Percentiles rank a stretch among this genome's conserved stretches.
Conservation (phyloP, 2,888 invertebrate genomes). For the Atrina japonica region DNA sequence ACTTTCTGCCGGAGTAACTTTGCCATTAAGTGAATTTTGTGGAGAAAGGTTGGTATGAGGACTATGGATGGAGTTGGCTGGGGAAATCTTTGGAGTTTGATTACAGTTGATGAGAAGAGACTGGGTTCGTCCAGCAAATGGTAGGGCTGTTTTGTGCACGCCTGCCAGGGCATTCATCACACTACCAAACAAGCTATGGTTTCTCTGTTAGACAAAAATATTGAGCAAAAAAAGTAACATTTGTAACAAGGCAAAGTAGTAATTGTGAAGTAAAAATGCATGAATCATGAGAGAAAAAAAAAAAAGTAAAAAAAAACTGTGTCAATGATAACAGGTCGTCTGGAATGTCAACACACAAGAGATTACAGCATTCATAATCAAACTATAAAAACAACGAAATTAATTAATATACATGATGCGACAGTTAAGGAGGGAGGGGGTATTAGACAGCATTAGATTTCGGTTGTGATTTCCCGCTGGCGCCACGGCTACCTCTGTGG, state of each 20-base stretch:
- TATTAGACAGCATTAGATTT: conserved; percentile 13
- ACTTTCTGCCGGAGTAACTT: conserved; percentile 68
- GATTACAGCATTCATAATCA: conserved; percentile 5
- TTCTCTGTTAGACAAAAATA: conserved; percentile 85
- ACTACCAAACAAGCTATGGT: conserved; percentile 97
- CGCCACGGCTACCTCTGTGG: conserved; percentile 41
- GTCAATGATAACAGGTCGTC: background rate
- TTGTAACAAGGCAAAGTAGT: background rate
- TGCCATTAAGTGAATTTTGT: conserved; percentile 71
- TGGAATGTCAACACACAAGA: background rate
- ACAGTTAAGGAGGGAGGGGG: background rate
- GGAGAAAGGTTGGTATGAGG: conserved; percentile 68
- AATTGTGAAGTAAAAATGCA: background rate
- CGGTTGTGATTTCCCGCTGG: conserved; percentile 3
- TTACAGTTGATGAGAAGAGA: conserved; percentile 73
- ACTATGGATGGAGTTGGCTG: conserved; percentile 70
- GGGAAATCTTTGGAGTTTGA: conserved; percentile 68
- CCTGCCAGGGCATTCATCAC: conserved; percentile 83
- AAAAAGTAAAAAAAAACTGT: background rate
- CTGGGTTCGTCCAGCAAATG: conserved; percentile 74
- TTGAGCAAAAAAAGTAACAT: conserved; percentile 7
- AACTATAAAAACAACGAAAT: background rate
- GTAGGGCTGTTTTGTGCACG: conserved; percentile 66
- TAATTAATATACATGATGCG: conserved; percentile 15
- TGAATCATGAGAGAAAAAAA: conserved; percentile 11